Conservation (phyloP, 2,113 vertebrate species). For the Halichoeres trimaculatus region DNA sequence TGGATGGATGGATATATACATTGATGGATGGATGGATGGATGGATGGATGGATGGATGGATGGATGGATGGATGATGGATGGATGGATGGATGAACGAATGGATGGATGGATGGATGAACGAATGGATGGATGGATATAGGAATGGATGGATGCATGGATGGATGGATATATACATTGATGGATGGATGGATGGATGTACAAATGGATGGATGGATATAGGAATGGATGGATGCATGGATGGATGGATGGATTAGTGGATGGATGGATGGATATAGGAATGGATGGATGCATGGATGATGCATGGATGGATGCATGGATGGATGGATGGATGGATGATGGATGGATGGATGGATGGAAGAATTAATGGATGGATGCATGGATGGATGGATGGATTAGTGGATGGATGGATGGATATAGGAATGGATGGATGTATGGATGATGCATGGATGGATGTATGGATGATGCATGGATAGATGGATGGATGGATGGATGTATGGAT, state of each 20-base stretch:
- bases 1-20: slow-evolving; percentile 30
- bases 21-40: too few relatives aligned
- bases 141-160: slow-evolving; percentile 44
- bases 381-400: slow-evolving; percentile 32
- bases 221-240: slow-evolving; percentile 35
- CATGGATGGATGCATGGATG: slow-evolving; percentile 34
- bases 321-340: slow-evolving; percentile 32
- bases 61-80: slow-evolving; percentile 33
- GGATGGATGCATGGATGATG: slow-evolving; percentile 37
- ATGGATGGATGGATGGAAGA: slow-evolving; percentile 39
- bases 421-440: slow-evolving; percentile 37
- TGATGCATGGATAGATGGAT: slow-evolving; percentile 31
- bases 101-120: slow-evolving; percentile 35
- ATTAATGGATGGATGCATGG: too few relatives aligned
- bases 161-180: too few relatives aligned
- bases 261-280: slow-evolving; percentile 36
- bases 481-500: too few relatives aligned
- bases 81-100: slow-evolving; percentile 40
- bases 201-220: slow-evolving; percentile 43
- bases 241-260: too few relatives aligned
- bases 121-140: too few relatives aligned
- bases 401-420: slow-evolving; percentile 39
- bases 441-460: slow-evolving; percentile 38
- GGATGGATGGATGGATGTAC: too few relatives aligned
- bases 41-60: slow-evolving; percentile 36